phyloP scores from a whole-genome alignment of 2,797 vertebrate species.

The Tenualosa ilisha region DNA sequence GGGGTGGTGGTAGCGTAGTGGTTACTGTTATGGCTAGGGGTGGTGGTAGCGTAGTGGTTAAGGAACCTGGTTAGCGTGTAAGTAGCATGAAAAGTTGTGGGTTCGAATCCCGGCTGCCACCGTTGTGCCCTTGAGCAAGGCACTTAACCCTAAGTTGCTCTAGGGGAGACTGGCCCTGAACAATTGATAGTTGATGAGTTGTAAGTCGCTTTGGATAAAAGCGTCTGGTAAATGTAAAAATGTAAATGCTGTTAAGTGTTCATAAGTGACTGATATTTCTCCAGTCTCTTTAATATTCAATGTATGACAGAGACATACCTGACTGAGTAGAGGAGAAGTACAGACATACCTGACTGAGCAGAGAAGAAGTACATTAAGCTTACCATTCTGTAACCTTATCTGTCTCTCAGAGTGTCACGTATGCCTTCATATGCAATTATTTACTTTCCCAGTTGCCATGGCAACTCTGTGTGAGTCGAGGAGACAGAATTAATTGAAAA shows the following conservation, averaged over 20 bases:
- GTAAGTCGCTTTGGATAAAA: no score
- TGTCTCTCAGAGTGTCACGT: not conserved
- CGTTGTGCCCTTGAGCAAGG: no score
- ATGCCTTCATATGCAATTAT: not conserved
- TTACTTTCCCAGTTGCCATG: slow-evolving; percentile 7
- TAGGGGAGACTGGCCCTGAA: no score
- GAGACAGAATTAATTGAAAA: not conserved
- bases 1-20: no score
- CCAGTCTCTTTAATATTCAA: not conserved
- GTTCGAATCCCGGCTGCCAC: no score
- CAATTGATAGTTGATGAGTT: no score
- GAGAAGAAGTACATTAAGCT: not conserved
- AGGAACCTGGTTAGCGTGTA: no score
- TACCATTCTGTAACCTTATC: not conserved
- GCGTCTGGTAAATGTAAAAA: no score
- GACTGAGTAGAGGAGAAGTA: not conserved
- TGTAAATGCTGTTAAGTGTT: not conserved
- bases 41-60: no score
- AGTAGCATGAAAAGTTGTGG: no score
- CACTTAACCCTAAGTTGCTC: no score
- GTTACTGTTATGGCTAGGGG: no score
- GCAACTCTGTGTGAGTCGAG: not conserved
- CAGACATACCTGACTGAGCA: not conserved
- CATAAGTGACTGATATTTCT: not conserved
- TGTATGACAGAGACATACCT: not conserved